Percentiles rank a stretch among this genome's conserved stretches.
These are phyloP conservation scores for Nyleta sp. DNA, from an alignment of 2,888 invertebrate genomes.

Conservation along the genomic window DNA sequence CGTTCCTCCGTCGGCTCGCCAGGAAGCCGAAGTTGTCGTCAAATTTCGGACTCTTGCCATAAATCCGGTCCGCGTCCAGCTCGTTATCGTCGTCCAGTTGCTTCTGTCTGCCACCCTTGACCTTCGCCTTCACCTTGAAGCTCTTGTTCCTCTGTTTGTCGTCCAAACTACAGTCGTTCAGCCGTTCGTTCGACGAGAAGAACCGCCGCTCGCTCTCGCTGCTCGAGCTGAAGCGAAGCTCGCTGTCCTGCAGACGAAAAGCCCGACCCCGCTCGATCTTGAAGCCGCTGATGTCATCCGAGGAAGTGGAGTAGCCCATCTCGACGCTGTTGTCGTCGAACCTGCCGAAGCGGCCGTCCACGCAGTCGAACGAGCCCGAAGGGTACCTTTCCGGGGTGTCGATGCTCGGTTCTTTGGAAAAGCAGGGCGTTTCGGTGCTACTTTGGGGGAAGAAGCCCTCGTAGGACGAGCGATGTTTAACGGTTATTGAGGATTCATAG, in stretches of 20 bases:
- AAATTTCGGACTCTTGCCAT: constrained; percentile 81
- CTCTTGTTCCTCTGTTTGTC: constrained; percentile 71
- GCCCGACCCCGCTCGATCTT: constrained; percentile 69
- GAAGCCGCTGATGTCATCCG: constrained; percentile 74
- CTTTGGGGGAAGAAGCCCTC: constrained; percentile 79
- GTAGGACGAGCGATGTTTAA: constrained; percentile 65
- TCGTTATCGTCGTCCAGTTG: constrained; percentile 77
- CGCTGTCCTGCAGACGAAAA: constrained; percentile 65
- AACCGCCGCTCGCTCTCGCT: constrained; percentile 77
- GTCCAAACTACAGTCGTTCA: constrained; percentile 71
- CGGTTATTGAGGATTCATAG: constrained; percentile 25
- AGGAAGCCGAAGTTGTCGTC: constrained; percentile 76
- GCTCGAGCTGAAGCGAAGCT: constrained; percentile 75
- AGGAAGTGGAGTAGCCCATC: constrained; percentile 73
- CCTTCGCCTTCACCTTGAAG: constrained; percentile 69
- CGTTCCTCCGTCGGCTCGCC: constrained; percentile 71
- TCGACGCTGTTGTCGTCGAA: constrained; percentile 66
- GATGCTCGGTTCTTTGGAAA: constrained; percentile 72
- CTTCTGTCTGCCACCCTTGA: constrained; percentile 77
- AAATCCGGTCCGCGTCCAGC: constrained; percentile 76
- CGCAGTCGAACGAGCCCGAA: constrained; percentile 75
- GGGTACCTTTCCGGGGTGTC: constrained; percentile 71
- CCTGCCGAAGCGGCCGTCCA: constrained; percentile 72
- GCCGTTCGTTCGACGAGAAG: constrained; percentile 74
- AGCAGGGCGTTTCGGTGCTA: constrained; percentile 71